Percentiles rank a stretch among this genome's conserved stretches.
These are phyloP conservation scores for Gadus chalcogrammus DNA, from an alignment of 2,113 vertebrate species.

Conservation along the genomic window DNA sequence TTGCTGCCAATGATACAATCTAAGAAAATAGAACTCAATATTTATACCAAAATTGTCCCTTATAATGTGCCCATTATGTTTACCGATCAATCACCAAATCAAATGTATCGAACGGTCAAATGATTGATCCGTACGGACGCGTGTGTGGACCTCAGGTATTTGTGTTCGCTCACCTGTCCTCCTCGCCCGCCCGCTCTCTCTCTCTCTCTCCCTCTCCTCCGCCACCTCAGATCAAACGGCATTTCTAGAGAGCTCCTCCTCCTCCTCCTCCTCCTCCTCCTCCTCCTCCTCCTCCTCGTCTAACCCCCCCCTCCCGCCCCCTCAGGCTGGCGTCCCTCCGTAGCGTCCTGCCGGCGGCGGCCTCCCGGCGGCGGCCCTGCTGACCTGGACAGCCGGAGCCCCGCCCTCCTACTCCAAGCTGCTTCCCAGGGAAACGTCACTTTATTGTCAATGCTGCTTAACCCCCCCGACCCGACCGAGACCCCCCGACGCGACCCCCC, in stretches of 20 bases:
- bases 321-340: slow-evolving; percentile 98
- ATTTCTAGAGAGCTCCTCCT: slow-evolving; percentile 41
- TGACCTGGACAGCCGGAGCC: slow-evolving; percentile 97
- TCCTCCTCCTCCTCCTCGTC: slow-evolving; percentile 23
- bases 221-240: slow-evolving; percentile 24
- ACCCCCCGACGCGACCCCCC: slow-evolving; percentile 2
- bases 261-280: too few species aligned
- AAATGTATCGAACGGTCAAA: background rate
- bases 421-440: slow-evolving; percentile 99
- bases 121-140: background rate
- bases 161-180: slow-evolving; percentile 26
- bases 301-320: slow-evolving; percentile 53
- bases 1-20: background rate
- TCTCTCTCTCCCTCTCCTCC: slow-evolving; percentile 21
- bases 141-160: slow-evolving; percentile 31
- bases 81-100: too few species aligned
- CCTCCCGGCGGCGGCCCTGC: slow-evolving; percentile 87
- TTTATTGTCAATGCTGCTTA: slow-evolving; percentile 99
- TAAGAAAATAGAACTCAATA: background rate
- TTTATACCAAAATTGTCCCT: background rate
- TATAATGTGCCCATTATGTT: background rate
- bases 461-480: slow-evolving; percentile 83
- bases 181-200: background rate
- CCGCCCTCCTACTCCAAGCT: slow-evolving; percentile 98
- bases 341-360: slow-evolving; percentile 85